Evolutionary conservation across 1,140 invertebrate genomes (phyloP).

Genomic region (Drosophila seguyi): DNA sequence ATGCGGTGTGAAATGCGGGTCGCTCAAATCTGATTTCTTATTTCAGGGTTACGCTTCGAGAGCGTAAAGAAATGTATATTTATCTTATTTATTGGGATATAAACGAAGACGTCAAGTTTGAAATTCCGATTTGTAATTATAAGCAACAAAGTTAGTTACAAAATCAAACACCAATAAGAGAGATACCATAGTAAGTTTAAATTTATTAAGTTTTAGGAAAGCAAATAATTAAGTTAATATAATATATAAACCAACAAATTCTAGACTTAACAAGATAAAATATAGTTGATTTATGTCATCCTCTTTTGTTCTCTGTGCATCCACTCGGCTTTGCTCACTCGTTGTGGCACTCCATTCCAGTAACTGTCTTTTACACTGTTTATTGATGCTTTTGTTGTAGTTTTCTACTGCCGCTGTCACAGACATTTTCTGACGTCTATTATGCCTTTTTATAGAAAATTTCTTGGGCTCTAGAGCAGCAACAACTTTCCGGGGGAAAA

Average conservation of each 20-base stretch:
- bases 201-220: background rate
- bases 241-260: too few relatives aligned
- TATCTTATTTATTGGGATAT: background rate
- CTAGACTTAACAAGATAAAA: too few relatives aligned
- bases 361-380: constrained; percentile 78
- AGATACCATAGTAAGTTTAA: too few relatives aligned
- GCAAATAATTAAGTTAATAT: too few relatives aligned
- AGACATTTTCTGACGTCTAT: constrained; percentile 79
- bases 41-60: background rate
- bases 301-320: background rate
- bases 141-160: background rate
- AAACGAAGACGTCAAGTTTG: background rate
- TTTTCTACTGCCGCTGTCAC: constrained; percentile 58
- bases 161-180: background rate
- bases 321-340: constrained; percentile 7
- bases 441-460: constrained; percentile 80
- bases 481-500: constrained; percentile 34
- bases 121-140: background rate
- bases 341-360: constrained; percentile 21
- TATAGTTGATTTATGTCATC: too few relatives aligned
- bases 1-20: background rate
- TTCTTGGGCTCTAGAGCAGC: constrained; percentile 59
- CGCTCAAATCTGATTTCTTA: background rate
- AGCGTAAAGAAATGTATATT: background rate
- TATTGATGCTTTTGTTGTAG: constrained; percentile 75